These are phyloP conservation scores for Campylomormyrus numenius DNA, from an alignment of 2,113 vertebrate genomes.

Conservation along the genomic window DNA sequence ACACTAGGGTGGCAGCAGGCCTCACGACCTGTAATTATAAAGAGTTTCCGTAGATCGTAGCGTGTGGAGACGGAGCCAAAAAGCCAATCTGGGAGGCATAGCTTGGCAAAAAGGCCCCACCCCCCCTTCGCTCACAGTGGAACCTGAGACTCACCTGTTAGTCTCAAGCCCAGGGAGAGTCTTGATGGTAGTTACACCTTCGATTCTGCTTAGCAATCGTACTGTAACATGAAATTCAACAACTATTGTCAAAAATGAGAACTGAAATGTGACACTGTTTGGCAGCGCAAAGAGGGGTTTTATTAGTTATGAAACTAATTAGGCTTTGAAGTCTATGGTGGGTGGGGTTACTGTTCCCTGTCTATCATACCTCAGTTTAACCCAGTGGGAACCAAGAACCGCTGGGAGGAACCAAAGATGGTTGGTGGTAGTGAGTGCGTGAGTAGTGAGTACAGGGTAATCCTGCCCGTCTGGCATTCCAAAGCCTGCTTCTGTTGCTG, in stretches of 20 bases:
- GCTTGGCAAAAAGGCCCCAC: conserved; percentile 57
- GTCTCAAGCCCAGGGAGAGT: not conserved
- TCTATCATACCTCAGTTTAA: not conserved
- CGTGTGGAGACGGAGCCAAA: conserved; percentile 49
- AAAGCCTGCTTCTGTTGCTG: not conserved
- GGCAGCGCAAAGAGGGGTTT: not conserved
- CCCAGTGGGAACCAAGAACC: not conserved
- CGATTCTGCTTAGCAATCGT: not conserved
- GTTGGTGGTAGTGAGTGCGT: not conserved
- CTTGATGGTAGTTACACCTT: not conserved
- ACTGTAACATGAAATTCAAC: not conserved
- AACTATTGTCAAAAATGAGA: not conserved
- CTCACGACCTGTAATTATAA: not conserved
- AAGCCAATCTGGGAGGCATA: conserved; percentile 67
- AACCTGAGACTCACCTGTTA: not conserved
- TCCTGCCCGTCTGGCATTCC: not conserved
- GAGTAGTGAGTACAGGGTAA: not conserved
- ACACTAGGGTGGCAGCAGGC: not conserved
- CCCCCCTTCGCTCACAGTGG: conserved; percentile 46
- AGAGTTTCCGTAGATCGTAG: conserved; percentile 59
- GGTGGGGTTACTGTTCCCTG: not conserved
- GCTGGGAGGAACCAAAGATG: not conserved
- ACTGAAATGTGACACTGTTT: not conserved
- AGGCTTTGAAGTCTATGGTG: not conserved
- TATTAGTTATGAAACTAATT: not conserved